Percentiles rank a stretch among this genome's conserved stretches.
These are phyloP conservation scores for Notospermus geniculatus DNA, from an alignment of 1,140 invertebrate genomes.

Conservation along the genomic window DNA sequence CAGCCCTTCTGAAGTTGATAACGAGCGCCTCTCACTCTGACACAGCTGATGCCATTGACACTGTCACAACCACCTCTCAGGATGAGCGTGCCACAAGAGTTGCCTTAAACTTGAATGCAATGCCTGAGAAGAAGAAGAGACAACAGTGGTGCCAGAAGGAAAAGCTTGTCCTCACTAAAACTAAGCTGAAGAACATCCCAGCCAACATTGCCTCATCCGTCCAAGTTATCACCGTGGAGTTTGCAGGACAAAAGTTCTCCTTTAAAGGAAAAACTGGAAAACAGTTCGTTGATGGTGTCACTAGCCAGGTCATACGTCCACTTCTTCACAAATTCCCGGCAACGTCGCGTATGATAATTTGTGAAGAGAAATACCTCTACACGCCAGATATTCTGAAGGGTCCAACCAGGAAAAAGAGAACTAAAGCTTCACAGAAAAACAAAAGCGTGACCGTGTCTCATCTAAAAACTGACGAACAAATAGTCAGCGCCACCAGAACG, in stretches of 20 bases:
- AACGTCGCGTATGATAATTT: neutral
- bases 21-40: neutral
- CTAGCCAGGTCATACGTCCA: too few relatives aligned
- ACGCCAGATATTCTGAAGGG: constrained; percentile 10
- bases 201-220: neutral
- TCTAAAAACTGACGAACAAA: too few relatives aligned
- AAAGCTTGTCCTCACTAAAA: neutral
- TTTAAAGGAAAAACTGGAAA: neutral
- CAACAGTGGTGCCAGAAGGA: neutral
- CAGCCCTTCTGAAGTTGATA: constrained; percentile 12
- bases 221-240: constrained; percentile 2
- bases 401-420: neutral
- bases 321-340: too few relatives aligned
- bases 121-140: neutral
- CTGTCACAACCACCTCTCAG: too few relatives aligned
- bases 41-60: neutral
- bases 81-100: neutral
- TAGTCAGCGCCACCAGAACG: too few relatives aligned
- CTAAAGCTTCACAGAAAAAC: too few relatives aligned
- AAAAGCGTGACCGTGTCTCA: too few relatives aligned
- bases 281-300: neutral
- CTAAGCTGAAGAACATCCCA: neutral
- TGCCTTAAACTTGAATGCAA: too few relatives aligned
- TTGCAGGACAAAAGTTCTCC: constrained; percentile 13
- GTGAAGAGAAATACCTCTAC: constrained; percentile 8